A percentile compares a stretch with the other conserved stretches of the same genome.
phyloP scores from a whole-genome alignment of 2,113 vertebrate genomes.

The Malurus alboscapulatus region DNA sequence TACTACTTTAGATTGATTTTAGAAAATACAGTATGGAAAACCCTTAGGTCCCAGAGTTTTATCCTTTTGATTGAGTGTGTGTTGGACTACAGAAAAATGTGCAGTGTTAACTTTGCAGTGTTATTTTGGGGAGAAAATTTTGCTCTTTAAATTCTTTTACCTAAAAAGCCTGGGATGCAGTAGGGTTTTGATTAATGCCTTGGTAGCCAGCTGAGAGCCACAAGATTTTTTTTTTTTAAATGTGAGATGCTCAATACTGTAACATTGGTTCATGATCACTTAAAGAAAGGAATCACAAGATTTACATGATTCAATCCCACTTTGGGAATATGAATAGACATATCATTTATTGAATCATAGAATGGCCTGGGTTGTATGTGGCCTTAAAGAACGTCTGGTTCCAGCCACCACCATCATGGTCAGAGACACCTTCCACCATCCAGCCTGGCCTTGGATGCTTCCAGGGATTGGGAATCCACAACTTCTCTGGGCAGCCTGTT shows the following conservation, averaged over 20 bases:
- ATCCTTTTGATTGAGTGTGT: neutral
- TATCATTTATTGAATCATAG: neutral
- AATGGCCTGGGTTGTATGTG: neutral
- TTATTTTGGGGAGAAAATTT: neutral
- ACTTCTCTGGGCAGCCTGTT: neutral
- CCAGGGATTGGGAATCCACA: neutral
- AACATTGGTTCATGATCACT: neutral
- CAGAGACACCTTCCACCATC: neutral
- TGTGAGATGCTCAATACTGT: neutral
- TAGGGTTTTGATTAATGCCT: neutral
- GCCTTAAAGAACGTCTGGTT: neutral
- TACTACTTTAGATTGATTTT: neutral
- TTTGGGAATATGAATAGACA: neutral
- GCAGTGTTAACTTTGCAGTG: neutral
- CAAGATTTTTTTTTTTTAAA: neutral
- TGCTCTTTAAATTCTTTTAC: neutral
- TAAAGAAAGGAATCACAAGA: neutral
- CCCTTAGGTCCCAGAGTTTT: neutral
- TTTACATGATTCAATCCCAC: neutral
- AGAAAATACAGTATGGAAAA: neutral
- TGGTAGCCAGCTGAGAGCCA: neutral
- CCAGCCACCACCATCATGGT: neutral
- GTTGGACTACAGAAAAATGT: neutral
- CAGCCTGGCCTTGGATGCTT: neutral
- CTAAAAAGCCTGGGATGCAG: neutral